Percentiles rank a stretch among this genome's conserved stretches.
phyloP scores from a whole-genome alignment of 2,888 invertebrate genomes.

The Oscheius myriophilus region DNA sequence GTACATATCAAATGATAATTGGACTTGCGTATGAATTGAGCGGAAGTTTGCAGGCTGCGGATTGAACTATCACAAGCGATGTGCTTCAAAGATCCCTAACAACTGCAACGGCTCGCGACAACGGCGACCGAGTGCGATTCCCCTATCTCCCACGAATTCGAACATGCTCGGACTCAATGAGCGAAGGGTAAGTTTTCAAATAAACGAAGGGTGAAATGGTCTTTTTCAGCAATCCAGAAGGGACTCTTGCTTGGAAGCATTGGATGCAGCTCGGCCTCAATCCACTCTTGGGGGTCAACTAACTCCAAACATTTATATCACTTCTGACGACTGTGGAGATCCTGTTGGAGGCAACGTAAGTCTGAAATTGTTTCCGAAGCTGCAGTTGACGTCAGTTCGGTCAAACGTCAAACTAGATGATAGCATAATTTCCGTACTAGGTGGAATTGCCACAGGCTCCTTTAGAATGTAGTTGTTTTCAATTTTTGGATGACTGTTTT shows the following conservation, averaged over 20 bases:
- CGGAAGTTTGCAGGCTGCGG: slow-evolving; percentile 85
- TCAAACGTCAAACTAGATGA: too few relatives aligned
- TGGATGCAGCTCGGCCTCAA: slow-evolving; percentile 49
- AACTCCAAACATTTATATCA: slow-evolving; percentile 69
- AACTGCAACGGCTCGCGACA: slow-evolving; percentile 82
- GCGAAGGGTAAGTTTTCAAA: slow-evolving; percentile 35
- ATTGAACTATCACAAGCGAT: slow-evolving; percentile 96
- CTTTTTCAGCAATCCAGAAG: slow-evolving; percentile 52
- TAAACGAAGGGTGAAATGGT: slow-evolving; percentile 4
- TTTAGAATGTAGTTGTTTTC: too few relatives aligned
- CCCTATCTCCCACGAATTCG: slow-evolving; percentile 69
- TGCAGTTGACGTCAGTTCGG: too few relatives aligned
- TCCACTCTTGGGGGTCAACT: slow-evolving; percentile 40
- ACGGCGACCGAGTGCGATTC: slow-evolving; percentile 73
- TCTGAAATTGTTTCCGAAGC: neutral
- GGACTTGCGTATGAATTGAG: too few relatives aligned
- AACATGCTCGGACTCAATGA: slow-evolving; percentile 49
- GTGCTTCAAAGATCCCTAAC: slow-evolving; percentile 91
- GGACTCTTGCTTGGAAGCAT: slow-evolving; percentile 50
- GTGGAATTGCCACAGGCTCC: too few relatives aligned
- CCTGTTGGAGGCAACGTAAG: slow-evolving; percentile 68
- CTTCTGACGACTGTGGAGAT: slow-evolving; percentile 69
- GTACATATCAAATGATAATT: too few relatives aligned
- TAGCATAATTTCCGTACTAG: too few relatives aligned
- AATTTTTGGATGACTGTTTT: too few relatives aligned